Base-by-base conservation (phyloP, 1,140 invertebrate genomes). In the Drosophila nigromelanica region DNA sequence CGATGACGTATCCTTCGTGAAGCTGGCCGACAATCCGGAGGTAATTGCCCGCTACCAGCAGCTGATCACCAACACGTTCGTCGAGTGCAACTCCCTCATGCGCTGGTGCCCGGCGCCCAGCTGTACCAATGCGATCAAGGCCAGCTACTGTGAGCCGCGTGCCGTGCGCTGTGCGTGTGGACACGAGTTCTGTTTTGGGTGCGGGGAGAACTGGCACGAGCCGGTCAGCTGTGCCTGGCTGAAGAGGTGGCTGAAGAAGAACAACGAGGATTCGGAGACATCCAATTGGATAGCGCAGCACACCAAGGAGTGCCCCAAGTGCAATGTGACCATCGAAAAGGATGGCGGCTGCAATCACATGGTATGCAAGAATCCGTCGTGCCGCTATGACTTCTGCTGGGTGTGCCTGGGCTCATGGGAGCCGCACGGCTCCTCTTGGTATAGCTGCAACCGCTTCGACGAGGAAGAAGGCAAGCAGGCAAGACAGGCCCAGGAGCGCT, bases 261-360 rank as follows among this genome's bases (percentile, higher is more conserved):
- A 98, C 93, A 98, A 98, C 90, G 99, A 99, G 92, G 99, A 99
- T 91, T 99, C 98, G n/a, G 99, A 99, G 93, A 99, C 99, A 5
- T 98, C 98, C 7, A 99, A 99, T 91, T 99, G 99, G 99, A 99
- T 99, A 86, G 98, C 98, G 35, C 98, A 98, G 3, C 99, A 99
- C 92, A 99, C 99, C 6, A 99, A 99, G 93, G 98, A 99, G 93
- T 99, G 98, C 93, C 98, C 98, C 12, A 98, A 98, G 89, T 99
- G 98, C 93, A 98, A 98, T 92, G 98, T 98, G 6, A 99, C 98
- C 0, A 99, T 99, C 77, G 98, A 98, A 92, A 98, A 98, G 92
- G 98, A 99, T 93, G 98, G 98, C 40, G 98, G 98, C 11, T 99
- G 99, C 93, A 99, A 99, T 93, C 99, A 99, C 92, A 99, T 99